Percentiles rank a stretch among this genome's conserved stretches.
phyloP scores from a whole-genome alignment of 2,113 vertebrate genomes.

The Bombycilla garrulus region DNA sequence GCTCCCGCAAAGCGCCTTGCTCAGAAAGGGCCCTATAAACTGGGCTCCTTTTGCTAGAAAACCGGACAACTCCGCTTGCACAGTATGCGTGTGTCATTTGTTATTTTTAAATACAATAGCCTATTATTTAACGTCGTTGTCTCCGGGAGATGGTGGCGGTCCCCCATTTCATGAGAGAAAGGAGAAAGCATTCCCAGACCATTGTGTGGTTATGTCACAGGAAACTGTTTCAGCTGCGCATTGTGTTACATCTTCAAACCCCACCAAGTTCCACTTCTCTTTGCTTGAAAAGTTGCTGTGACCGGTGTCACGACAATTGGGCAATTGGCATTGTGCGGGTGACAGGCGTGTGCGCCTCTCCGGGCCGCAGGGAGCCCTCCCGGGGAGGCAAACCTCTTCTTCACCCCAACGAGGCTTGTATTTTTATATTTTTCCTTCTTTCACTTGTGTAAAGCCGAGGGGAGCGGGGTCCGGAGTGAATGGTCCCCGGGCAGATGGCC shows the following conservation, averaged over 20 bases:
- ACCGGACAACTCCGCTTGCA: slow-evolving; percentile 13
- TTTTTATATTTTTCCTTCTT: background rate
- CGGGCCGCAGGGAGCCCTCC: background rate
- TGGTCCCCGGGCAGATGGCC: background rate
- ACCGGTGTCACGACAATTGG: slow-evolving; percentile 1
- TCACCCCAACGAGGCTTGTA: background rate
- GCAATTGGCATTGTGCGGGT: background rate
- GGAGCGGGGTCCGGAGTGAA: background rate
- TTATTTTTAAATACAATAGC: slow-evolving; percentile 58
- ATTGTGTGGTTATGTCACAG: slow-evolving; percentile 55
- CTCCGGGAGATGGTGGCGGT: slow-evolving; percentile 47
- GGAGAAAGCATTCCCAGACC: slow-evolving; percentile 49
- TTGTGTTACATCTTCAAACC: slow-evolving; percentile 22
- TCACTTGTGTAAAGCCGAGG: background rate
- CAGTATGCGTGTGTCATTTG: slow-evolving; percentile 30
- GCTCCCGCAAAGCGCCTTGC: background rate
- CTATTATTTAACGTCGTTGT: slow-evolving; percentile 53
- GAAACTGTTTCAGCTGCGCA: slow-evolving; percentile 32
- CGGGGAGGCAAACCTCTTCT: background rate
- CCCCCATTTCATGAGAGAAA: slow-evolving; percentile 43
- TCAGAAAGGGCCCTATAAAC: background rate
- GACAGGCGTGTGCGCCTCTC: background rate
- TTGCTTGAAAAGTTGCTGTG: slow-evolving; percentile 37
- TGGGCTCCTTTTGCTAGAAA: background rate
- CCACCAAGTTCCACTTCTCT: slow-evolving; percentile 5